Base-by-base conservation (phyloP, 2,113 vertebrate species). In the Halichoeres trimaculatus region DNA sequence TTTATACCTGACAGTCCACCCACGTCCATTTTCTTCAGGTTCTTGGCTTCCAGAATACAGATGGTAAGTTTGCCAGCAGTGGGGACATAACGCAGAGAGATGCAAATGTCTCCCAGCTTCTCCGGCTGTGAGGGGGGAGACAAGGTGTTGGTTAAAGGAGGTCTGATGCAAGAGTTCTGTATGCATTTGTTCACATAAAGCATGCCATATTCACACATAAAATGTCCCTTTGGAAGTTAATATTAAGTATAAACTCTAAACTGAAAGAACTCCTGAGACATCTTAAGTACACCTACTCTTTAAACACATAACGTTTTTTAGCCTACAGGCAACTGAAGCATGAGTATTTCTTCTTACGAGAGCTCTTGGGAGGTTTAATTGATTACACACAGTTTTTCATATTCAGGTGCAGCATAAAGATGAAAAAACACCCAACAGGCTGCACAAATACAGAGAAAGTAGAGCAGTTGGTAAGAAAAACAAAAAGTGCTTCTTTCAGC, bases 11-110 rank as follows among this genome's bases (percentile, higher is more conserved):
- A 99, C 70, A 99, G 95, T 56, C 98, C 98, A 0, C 98, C 98
- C 0, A 99, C 98, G 19, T 99, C 98, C 98, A 99, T 99, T 93
- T 99, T 99, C 95, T 99, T 99, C 82, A 99, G 94, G 89, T 99
- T 99, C 94, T 99, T 99, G 73, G 98, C 98, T 63, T 99, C 98
- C 88, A 99, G 92, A 81, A 99, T 98, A 75, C 97, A 99, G 87
- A 99, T 98, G 1, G 98, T 99, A 85, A 99, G 96, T 76, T 99
- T 99, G 53, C 98, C 98, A 0, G 98, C 98, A 0, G 98, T 99
- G 76, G 98, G 98, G 83, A 99, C 98, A 0, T 99, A 99, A 69
- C 98, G 97, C 50, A 99, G 92, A 30, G 98, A 99, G 85, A 97
- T 97, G 92, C 98, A 99, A 92, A 99, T 99, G 80, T 99, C 97